Evolutionary conservation across 2,888 invertebrate species (phyloP).

Genomic region (Caenorhabditis virilis): DNA sequence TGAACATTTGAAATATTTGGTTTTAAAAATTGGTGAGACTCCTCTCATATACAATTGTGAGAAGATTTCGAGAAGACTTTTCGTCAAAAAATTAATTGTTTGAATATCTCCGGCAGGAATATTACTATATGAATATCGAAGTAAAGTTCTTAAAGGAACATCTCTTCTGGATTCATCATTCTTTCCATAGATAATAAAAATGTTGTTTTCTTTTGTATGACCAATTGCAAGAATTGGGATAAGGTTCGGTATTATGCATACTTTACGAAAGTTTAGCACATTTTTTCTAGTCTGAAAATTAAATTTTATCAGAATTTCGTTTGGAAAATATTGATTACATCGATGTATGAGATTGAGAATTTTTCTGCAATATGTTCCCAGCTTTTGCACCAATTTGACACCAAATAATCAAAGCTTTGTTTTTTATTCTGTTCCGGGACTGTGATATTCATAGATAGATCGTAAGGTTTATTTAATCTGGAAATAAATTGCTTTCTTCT

Average conservation of each 20-base stretch:
- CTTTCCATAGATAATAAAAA: conserved; percentile 7
- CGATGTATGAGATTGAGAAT: too few relatives aligned
- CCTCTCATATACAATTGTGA: conserved; percentile 22
- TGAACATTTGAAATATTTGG: conserved; percentile 2
- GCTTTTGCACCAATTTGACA: too few relatives aligned
- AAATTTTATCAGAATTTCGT: too few relatives aligned
- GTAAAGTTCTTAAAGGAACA: conserved; percentile 19
- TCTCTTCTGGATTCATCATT: conserved; percentile 19
- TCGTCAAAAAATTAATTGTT: conserved; percentile 25
- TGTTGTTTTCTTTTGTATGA: neutral
- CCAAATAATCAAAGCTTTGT: too few relatives aligned
- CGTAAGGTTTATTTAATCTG: too few relatives aligned
- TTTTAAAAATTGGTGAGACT: conserved; percentile 14
- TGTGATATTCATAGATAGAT: too few relatives aligned
- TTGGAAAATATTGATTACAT: too few relatives aligned
- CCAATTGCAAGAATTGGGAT: conserved; percentile 12
- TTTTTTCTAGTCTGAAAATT: too few relatives aligned
- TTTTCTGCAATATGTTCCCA: too few relatives aligned
- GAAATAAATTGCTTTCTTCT: too few relatives aligned
- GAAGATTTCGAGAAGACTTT: conserved; percentile 20
- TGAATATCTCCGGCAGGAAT: conserved; percentile 16
- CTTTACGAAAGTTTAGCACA: too few relatives aligned
- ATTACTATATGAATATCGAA: conserved; percentile 31
- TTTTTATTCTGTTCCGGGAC: too few relatives aligned
- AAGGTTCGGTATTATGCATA: conserved; percentile 9